These are phyloP conservation scores for Cryptus viduatorius DNA, from an alignment of 2,888 invertebrate species.

Conservation along the genomic window DNA sequence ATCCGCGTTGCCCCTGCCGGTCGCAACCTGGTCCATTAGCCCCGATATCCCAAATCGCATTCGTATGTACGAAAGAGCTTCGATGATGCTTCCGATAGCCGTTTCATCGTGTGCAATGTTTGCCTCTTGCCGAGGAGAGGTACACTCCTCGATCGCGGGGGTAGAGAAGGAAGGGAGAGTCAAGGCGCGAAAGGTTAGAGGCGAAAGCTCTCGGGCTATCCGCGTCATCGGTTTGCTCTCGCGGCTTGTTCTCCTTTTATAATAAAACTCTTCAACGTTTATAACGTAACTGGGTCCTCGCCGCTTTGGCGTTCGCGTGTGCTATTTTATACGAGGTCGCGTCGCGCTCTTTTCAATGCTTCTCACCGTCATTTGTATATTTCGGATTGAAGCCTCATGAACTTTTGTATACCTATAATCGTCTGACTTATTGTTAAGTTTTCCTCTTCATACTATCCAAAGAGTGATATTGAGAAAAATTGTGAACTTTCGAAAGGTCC, in stretches of 20 bases:
- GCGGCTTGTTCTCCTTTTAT: conserved; percentile 49
- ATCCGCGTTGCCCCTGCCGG: conserved; percentile 67
- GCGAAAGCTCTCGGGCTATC: background rate
- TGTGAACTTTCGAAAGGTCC: no score
- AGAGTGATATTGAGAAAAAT: no score
- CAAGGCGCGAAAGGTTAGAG: conserved; percentile 55
- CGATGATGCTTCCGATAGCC: conserved; percentile 16
- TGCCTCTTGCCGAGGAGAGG: no score
- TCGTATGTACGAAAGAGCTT: conserved; percentile 44
- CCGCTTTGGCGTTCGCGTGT: conserved; percentile 24
- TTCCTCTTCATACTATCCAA: background rate
- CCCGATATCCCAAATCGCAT: conserved; percentile 77
- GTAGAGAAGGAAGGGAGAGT: conserved; percentile 10
- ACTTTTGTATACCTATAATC: background rate
- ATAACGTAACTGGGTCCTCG: conserved; percentile 62
- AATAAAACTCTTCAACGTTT: conserved; percentile 57
- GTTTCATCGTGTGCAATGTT: conserved; percentile 30
- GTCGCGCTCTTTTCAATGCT: background rate
- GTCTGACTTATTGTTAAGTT: background rate
- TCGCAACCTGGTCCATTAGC: conserved; percentile 84
- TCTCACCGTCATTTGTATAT: conserved; percentile 37
- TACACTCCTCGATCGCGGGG: background rate
- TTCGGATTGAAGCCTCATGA: conserved; percentile 15
- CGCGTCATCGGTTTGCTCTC: conserved; percentile 46
- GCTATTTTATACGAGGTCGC: conserved; percentile 63